phyloP scores from a whole-genome alignment of 1,140 invertebrate species.

The Choristoneura fumiferana region DNA sequence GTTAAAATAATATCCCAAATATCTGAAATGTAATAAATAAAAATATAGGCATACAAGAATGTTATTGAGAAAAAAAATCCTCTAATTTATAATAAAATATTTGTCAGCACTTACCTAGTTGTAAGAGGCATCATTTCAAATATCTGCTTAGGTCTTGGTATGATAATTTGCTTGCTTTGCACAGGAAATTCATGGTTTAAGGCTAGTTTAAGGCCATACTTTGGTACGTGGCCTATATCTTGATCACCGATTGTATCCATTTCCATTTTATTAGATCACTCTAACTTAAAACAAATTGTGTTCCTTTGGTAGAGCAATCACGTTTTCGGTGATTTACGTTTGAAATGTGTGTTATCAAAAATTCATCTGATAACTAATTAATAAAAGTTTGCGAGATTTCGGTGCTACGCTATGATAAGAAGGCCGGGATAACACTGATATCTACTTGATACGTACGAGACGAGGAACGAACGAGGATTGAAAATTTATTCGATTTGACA shows the following conservation, averaged over 20 bases:
- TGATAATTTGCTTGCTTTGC: constrained; percentile 84
- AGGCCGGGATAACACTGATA: no score
- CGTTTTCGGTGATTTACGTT: no score
- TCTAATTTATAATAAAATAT: constrained; percentile 23
- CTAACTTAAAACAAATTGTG: neutral
- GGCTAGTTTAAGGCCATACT: constrained; percentile 84
- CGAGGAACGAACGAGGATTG: no score
- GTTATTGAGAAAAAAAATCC: no score
- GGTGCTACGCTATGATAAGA: no score
- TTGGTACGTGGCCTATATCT: constrained; percentile 68
- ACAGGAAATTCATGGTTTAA: constrained; percentile 88
- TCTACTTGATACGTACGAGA: no score
- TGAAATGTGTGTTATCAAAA: neutral
- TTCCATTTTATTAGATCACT: constrained; percentile 23
- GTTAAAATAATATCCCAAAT: constrained; percentile 62
- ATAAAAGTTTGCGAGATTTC: neutral
- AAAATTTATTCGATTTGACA: no score
- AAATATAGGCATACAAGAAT: neutral
- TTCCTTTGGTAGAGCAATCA: no score
- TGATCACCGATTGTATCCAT: constrained; percentile 42
- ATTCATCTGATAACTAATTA: neutral
- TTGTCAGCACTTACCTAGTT: constrained; percentile 75
- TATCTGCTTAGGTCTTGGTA: constrained; percentile 83
- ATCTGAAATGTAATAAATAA: constrained; percentile 41
- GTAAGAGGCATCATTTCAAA: constrained; percentile 81